Conservation (phyloP, 2,797 vertebrate species). For the Sebastes aleutianus region DNA sequence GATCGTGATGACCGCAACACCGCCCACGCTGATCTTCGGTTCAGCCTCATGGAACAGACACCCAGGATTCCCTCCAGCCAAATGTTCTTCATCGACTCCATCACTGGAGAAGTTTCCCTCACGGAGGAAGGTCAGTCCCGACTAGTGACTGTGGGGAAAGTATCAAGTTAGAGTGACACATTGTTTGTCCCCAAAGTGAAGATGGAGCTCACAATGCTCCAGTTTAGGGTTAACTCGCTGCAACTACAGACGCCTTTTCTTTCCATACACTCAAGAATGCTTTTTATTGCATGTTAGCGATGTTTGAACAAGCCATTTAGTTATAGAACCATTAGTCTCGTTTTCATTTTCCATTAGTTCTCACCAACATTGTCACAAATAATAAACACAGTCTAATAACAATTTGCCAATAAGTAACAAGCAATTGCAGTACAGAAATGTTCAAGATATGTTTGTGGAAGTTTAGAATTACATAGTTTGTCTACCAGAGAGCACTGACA, state of each 20-base stretch:
- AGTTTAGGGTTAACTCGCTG: not conserved
- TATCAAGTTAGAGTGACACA: not conserved
- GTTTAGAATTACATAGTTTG: not conserved
- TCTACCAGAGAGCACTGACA: too few relatives aligned
- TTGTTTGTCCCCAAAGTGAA: not conserved
- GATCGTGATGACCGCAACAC: constrained; percentile 82
- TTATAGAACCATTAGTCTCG: not conserved
- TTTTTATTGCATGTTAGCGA: not conserved
- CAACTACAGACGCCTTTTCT: not conserved
- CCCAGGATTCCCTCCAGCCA: constrained; percentile 81
- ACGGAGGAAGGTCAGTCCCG: constrained; percentile 81
- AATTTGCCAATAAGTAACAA: not conserved
- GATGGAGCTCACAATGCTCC: not conserved
- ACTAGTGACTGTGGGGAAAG: not conserved
- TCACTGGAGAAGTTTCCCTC: constrained; percentile 81
- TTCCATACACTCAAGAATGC: not conserved
- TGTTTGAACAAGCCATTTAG: not conserved
- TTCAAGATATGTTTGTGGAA: not conserved
- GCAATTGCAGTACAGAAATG: not conserved
- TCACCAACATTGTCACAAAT: not conserved
- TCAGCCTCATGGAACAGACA: constrained; percentile 82
- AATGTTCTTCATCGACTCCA: constrained; percentile 82
- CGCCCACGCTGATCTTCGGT: constrained; percentile 83
- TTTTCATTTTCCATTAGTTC: not conserved
- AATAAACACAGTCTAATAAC: not conserved